Evolutionary conservation across 2,888 invertebrate species (phyloP).

Genomic region (Andrena bucephala): DNA sequence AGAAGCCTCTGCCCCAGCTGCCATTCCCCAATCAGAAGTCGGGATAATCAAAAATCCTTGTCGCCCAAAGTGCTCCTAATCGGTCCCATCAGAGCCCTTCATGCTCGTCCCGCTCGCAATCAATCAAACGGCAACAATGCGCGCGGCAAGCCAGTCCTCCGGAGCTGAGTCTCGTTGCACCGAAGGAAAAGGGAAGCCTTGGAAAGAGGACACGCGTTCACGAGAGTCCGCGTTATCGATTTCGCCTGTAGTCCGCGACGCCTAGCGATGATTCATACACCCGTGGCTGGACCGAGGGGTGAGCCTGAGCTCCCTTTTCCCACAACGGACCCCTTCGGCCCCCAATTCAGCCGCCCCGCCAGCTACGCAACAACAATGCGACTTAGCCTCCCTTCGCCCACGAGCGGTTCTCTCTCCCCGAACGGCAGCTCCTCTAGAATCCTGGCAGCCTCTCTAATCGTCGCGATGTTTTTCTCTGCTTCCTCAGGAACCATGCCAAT

Average conservation of each 20-base stretch:
- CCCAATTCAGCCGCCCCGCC: constrained; percentile 48
- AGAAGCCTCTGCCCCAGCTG: not conserved
- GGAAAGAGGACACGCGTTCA: constrained; percentile 56
- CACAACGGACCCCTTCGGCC: constrained; percentile 73
- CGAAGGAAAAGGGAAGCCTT: constrained; percentile 45
- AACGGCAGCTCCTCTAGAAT: not conserved
- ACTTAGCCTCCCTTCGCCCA: constrained; percentile 60
- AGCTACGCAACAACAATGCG: constrained; percentile 78
- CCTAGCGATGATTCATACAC: constrained; percentile 81
- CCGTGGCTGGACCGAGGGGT: constrained; percentile 79
- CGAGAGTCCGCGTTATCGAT: constrained; percentile 73
- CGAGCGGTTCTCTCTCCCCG: not conserved
- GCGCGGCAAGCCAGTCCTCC: not conserved
- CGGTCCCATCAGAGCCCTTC: constrained; percentile 28
- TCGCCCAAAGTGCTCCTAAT: constrained; percentile 33
- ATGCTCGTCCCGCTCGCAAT: constrained; percentile 21
- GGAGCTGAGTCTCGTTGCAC: not conserved
- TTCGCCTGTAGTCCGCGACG: constrained; percentile 72
- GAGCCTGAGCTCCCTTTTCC: constrained; percentile 77
- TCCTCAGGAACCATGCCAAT: constrained; percentile 79
- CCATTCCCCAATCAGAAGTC: not conserved
- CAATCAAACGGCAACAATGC: constrained; percentile 56
- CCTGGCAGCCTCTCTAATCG: constrained; percentile 26
- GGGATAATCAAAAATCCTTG: constrained; percentile 14
- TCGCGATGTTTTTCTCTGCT: not conserved